Evolutionary conservation across 2,113 vertebrate species (phyloP), one percentile per base, ranked within the genome.

Genomic region (Sapayoa aenigma): DNA sequence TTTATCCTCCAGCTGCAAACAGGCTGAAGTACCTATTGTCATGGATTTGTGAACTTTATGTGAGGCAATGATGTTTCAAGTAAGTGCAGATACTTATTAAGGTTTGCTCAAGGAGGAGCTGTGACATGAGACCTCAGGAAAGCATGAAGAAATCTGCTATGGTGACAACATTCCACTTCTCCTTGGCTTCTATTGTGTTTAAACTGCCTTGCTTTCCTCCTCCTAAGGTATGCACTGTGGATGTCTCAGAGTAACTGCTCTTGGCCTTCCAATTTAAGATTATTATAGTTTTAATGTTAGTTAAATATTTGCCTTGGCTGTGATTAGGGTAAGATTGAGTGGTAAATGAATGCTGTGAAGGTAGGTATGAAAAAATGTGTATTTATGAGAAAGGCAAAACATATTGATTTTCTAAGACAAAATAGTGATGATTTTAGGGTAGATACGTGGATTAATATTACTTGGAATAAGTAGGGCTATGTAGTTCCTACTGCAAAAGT

Each of bases 151-250:
- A 86, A 21, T 39, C 11, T 80, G 33, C 15, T 93, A 9, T 31
- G 6, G 25, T 59, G 33, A 42, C 23, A 53, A 30, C 4, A 25
- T 59, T 74, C 9, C 5, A 42, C 27, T 76, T 90, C 37, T 53
- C n/a, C n/a, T n/a, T 67, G 50, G 11, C 25, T 76, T 90, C 33
- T 59, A 42, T 85, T 88, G 88, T 71, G 42, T 92, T 92, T 77
- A 55, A 86, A 71, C 63, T 74, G 24, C 17, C 11, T 84, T 53
- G 14, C 6, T 80, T 91, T 88, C 25, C 14, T 85, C 27, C 17
- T 71, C 5, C n/a, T 44, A 68, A 86, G 35, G 3, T 46, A 74
- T 19, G 17, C 42, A 47, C 47, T 68, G 21, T 1, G 5, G 9
- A 28, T 86, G 44, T 56, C 19, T 31, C 24, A 22, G 23, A 59